These are phyloP conservation scores for Dendropsophus ebraccatus DNA, from an alignment of 2,113 vertebrate species.

Conservation along the genomic window DNA sequence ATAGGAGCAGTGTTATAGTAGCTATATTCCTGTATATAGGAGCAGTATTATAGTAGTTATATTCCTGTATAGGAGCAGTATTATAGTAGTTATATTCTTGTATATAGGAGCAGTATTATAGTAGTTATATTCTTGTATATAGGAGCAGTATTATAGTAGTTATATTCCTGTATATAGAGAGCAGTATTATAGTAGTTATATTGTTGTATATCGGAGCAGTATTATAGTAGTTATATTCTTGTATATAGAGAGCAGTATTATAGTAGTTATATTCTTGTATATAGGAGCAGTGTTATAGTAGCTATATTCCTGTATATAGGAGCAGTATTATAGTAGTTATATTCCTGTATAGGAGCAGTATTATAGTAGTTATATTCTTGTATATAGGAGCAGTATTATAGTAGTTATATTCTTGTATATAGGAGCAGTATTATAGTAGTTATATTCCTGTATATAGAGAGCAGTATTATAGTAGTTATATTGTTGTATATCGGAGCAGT, in stretches of 20 bases:
- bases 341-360: neutral
- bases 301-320: neutral
- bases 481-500: neutral
- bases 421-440: neutral
- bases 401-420: neutral
- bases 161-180: neutral
- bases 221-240: constrained; percentile 18
- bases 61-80: neutral
- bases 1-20: neutral
- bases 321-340: neutral
- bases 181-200: constrained; percentile 5
- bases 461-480: neutral
- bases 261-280: constrained; percentile 9
- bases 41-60: neutral
- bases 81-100: no score
- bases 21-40: no score
- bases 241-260: constrained; percentile 4
- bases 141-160: no score
- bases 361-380: neutral
- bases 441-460: no score
- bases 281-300: constrained; percentile 9
- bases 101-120: no score
- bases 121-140: no score
- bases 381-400: neutral
- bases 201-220: neutral